These are phyloP conservation scores for Orgyia antiqua DNA, from an alignment of 2,888 invertebrate species.

Conservation along the genomic window DNA sequence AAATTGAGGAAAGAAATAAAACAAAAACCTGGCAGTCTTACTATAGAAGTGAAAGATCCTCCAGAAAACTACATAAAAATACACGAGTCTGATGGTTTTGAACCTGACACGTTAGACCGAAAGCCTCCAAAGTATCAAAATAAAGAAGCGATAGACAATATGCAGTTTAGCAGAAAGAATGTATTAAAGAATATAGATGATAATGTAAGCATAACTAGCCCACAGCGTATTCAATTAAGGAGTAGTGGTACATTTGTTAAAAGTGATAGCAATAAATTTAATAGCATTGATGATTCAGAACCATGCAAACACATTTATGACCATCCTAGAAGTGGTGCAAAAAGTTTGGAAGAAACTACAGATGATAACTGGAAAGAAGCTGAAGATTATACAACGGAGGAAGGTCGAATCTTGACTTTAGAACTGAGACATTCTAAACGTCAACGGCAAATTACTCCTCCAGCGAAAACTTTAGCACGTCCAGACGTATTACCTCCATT, in stretches of 20 bases:
- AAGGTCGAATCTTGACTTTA: constrained; percentile 82
- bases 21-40: constrained; percentile 86
- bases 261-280: constrained; percentile 65
- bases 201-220: constrained; percentile 34
- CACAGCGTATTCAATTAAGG: constrained; percentile 80
- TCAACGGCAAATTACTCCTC: constrained; percentile 80
- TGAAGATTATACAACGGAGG: constrained; percentile 65
- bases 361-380: constrained; percentile 48
- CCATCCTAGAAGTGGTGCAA: constrained; percentile 55
- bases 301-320: constrained; percentile 73
- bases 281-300: constrained; percentile 86
- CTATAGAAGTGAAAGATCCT: constrained; percentile 90
- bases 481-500: constrained; percentile 84
- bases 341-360: constrained; percentile 41
- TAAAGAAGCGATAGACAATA: constrained; percentile 43
- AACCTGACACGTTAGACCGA: constrained; percentile 91
- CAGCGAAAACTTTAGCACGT: constrained; percentile 69
- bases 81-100: constrained; percentile 89
- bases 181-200: constrained; percentile 47
- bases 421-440: constrained; percentile 86
- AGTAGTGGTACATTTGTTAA: constrained; percentile 85
- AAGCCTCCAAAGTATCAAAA: constrained; percentile 77
- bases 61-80: constrained; percentile 86
- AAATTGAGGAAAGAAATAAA: constrained; percentile 72
- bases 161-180: constrained; percentile 54